Conservation (phyloP, 2,888 invertebrate species). For the Falcaria lacertinaria region DNA sequence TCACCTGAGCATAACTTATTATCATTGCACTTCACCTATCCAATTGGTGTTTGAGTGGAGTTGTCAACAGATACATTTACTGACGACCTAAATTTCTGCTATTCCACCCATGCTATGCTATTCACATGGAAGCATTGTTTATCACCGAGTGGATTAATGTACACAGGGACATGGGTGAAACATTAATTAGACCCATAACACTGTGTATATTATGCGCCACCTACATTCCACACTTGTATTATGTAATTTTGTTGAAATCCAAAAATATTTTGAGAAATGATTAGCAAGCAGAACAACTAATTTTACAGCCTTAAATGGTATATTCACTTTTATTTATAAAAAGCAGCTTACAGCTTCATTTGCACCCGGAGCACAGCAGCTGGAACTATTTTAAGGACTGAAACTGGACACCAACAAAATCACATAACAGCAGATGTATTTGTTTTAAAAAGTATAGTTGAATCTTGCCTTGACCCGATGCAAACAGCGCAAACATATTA, state of each 20-base stretch:
- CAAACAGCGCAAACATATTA: conserved; percentile 48
- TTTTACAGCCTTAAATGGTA: no score
- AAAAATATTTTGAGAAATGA: neutral
- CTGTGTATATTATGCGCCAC: neutral
- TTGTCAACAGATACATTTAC: neutral
- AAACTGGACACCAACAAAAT: neutral
- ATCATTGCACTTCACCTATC: neutral
- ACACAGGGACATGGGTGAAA: no score
- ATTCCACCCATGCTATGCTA: neutral
- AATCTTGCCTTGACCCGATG: conserved; percentile 32
- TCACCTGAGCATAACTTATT: neutral
- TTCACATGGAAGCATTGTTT: no score
- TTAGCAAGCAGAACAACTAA: no score
- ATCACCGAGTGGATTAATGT: no score
- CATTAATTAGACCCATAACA: neutral
- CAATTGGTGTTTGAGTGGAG: neutral
- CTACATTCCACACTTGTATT: neutral
- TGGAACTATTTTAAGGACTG: no score
- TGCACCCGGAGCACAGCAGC: no score
- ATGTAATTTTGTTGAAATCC: neutral
- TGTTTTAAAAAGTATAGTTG: neutral
- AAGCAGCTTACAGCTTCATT: no score
- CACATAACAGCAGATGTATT: neutral
- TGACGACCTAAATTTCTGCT: neutral
- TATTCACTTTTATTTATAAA: no score